phyloP scores from a whole-genome alignment of 1,140 invertebrate species.

The Drosophila sucinea region DNA sequence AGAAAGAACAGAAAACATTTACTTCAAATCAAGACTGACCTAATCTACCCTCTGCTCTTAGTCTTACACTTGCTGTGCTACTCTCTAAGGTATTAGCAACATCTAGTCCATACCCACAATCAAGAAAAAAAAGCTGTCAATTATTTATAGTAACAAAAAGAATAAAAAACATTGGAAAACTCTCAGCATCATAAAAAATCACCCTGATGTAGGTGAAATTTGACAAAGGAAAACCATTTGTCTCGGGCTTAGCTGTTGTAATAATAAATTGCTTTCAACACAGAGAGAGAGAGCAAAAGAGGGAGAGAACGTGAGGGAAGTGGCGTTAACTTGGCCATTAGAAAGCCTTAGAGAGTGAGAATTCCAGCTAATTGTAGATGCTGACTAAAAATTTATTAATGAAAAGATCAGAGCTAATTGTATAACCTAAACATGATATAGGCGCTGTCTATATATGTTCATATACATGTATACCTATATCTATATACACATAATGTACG shows the following conservation, averaged over 20 bases:
- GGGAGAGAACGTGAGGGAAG: background rate
- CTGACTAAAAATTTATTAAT: slow-evolving; percentile 4
- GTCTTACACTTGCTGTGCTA: too few species aligned
- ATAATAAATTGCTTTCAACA: slow-evolving; percentile 5
- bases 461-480: background rate
- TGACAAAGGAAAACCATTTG: slow-evolving; percentile 63
- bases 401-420: slow-evolving; percentile 18
- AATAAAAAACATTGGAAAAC: slow-evolving; percentile 1
- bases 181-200: slow-evolving; percentile 23
- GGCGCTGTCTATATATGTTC: background rate
- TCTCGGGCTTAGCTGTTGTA: slow-evolving; percentile 27
- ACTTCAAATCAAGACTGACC: background rate
- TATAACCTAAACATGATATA: slow-evolving; percentile 16
- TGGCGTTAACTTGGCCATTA: background rate
- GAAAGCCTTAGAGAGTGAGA: background rate
- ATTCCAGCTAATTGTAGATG: background rate
- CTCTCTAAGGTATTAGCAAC: background rate
- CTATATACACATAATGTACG: slow-evolving; percentile 12
- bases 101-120: background rate
- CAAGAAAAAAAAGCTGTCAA: slow-evolving; percentile 1
- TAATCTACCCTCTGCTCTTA: background rate
- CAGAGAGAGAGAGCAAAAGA: background rate
- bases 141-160: slow-evolving; percentile 13
- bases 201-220: slow-evolving; percentile 25
- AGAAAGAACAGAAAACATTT: background rate